Conservation (phyloP, 1,140 invertebrate genomes). For the Antheraea pernyi region DNA sequence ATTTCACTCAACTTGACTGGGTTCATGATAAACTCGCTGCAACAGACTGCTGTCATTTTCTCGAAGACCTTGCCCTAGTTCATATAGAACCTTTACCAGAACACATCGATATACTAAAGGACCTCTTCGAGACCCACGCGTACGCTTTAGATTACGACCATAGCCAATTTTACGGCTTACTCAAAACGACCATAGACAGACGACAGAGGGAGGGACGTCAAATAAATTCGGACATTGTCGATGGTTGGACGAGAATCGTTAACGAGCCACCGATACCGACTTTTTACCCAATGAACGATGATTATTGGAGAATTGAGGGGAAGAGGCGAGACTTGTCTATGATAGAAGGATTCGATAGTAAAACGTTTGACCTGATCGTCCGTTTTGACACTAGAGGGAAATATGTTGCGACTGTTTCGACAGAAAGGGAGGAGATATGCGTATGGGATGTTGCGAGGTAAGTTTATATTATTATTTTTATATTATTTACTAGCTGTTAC, state of each 20-base stretch:
- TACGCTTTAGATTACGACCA: slow-evolving; percentile 87
- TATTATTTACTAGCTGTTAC: neutral
- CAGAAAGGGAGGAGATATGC: slow-evolving; percentile 86
- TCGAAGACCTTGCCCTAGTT: slow-evolving; percentile 83
- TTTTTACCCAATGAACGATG: slow-evolving; percentile 73
- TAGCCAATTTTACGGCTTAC: slow-evolving; percentile 86
- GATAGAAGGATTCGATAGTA: slow-evolving; percentile 66
- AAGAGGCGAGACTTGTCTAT: slow-evolving; percentile 57
- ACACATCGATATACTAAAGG: slow-evolving; percentile 82
- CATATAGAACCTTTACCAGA: slow-evolving; percentile 70
- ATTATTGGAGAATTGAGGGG: slow-evolving; percentile 58
- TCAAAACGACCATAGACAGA: slow-evolving; percentile 80
- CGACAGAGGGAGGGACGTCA: slow-evolving; percentile 51
- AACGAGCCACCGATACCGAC: slow-evolving; percentile 78
- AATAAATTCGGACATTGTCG: slow-evolving; percentile 58
- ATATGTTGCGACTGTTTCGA: slow-evolving; percentile 86
- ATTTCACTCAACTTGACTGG: slow-evolving; percentile 85
- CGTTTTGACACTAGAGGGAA: slow-evolving; percentile 80
- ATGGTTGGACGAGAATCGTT: slow-evolving; percentile 64
- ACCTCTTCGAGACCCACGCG: slow-evolving; percentile 83
- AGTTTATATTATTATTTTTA: slow-evolving; percentile 42
- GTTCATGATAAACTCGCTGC: slow-evolving; percentile 87
- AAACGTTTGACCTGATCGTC: slow-evolving; percentile 79
- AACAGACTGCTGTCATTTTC: slow-evolving; percentile 82
- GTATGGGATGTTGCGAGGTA: slow-evolving; percentile 88